Base-by-base conservation (phyloP, 2,113 vertebrate species). In the Nerophis lumbriciformis region DNA sequence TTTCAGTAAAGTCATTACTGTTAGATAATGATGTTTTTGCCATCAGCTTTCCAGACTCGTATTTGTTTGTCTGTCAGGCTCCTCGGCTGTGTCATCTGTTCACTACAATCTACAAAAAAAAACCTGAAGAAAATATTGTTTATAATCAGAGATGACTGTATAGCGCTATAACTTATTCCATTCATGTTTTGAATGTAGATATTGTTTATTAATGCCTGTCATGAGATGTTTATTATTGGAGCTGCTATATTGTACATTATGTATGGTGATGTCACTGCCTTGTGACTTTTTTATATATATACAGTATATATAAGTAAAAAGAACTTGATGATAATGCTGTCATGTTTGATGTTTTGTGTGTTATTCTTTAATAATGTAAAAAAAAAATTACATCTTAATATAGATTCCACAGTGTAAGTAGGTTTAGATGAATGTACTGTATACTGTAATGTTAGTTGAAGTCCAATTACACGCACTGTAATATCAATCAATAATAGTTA, bases 191-290 rank as follows among this genome's bases (percentile, higher is more conserved):
- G 78, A 84, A 79, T 88, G 85, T 87, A 89, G 83, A 87, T 87
- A 83, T 67, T 87, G 78, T 83, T 78, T 16, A 82, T 83, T 85
- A 79, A 78, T 66, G 64, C 68, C 48, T 10, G 77, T 84, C 72
- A 73, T 79, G 19, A 83, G 61, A 84, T 83, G 72, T 83, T 79
- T 81, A 71, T 78, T 80, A 81, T 71, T 53, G 68, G 73, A 89
- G 75, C 85, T 80, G 78, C 65, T 88, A 81, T 87, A 87, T 83
- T 88, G 83, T 87, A 89, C 70, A 87, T 69, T 70, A 76, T 76
- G 82, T 85, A 76, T 76, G 75, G 75, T 77, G 72, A 73, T 35
- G 82, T 83, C 80, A 87, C 85, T 68, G 59, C 53, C 72, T 66
- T 65, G 83, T 86, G 82, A 83, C 82, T 55, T 69, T 73, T 82